Percentiles rank a stretch among this genome's conserved stretches.
These are phyloP conservation scores for Pogonomyrmex barbatus DNA, from an alignment of 1,140 invertebrate species.

Conservation along the genomic window DNA sequence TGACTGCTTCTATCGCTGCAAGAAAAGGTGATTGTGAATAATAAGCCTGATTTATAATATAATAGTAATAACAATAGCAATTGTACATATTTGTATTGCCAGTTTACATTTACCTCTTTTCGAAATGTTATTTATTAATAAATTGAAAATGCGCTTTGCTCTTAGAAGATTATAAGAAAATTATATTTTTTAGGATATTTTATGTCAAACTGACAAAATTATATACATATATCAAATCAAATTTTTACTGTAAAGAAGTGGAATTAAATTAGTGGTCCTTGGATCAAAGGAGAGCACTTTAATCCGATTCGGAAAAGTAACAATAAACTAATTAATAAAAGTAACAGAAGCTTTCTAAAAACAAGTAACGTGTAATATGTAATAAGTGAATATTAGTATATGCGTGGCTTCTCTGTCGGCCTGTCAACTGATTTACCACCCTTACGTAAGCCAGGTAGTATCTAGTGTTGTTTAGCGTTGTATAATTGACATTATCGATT, in stretches of 20 bases:
- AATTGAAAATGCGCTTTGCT: neutral
- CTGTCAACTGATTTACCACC: conserved; percentile 27
- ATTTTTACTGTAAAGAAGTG: neutral
- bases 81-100: neutral
- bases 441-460: conserved; percentile 38
- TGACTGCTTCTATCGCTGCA: conserved; percentile 1
- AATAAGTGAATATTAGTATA: conserved; percentile 17
- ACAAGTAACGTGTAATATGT: neutral
- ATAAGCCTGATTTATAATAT: neutral
- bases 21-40: conserved; percentile 37
- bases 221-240: neutral
- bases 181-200: neutral
- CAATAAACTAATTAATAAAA: neutral
- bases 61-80: conserved; percentile 22
- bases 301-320: neutral
- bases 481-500: conserved; percentile 58
- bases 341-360: neutral
- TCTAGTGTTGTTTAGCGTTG: conserved; percentile 44
- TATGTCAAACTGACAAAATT: neutral
- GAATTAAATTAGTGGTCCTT: conserved; percentile 51
- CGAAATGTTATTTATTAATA: conserved; percentile 10
- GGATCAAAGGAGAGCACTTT: neutral
- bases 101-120: neutral
- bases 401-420: neutral
- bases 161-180: neutral